Base-by-base conservation (phyloP, 2,888 invertebrate species). In the Lamellibrachia columna region DNA sequence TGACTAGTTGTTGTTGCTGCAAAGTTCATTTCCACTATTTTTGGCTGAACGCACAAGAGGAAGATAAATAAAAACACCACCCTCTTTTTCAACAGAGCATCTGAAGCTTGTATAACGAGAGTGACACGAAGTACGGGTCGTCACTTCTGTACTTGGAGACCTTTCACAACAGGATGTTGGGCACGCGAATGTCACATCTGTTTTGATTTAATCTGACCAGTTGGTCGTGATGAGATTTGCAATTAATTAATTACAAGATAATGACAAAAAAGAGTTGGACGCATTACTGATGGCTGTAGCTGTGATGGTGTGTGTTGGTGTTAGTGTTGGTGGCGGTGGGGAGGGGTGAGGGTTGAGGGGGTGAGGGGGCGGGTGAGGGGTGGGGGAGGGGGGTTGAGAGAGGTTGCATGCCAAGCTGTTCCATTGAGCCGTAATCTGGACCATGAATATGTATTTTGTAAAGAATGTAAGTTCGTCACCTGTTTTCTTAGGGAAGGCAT, bases 191-290 rank as follows among this genome's bases (percentile, higher is more conserved):
- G 75, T 75, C 75, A 75, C 75, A 75, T 75, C 75, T 75, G 75
- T 75, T 75, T 75, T 75, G 15, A n/a, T 22, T 75, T 75, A 75
- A 75, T 75, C 22, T 75, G 75, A 22, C n/a, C 75, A 75, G 75
- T n/a, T n/a, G 75, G 75, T n/a, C 75, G 75, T 75, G 75, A 75
- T 75, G 6, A 15, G n/a, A 75, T 75, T 75, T 75, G 75, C 75
- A 75, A 75, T 75, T 75, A 75, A 75, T 75, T 75, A 75, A 75
- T 75, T 75, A 75, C 75, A 75, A 75, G n/a, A n/a, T n/a, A 75
- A 15, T 75, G 75, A 22, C 15, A 75, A 6, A n/a, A 75, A 22
- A 75, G 75, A 75, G 15, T 75, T 15, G 22, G 22, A 6, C 75
- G 75, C 2, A 2, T 40, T 40, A 40, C 40, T 4, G 15, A n/a